Base-by-base conservation (phyloP, 2,888 invertebrate genomes). In the Epistrophe grossulariae region DNA sequence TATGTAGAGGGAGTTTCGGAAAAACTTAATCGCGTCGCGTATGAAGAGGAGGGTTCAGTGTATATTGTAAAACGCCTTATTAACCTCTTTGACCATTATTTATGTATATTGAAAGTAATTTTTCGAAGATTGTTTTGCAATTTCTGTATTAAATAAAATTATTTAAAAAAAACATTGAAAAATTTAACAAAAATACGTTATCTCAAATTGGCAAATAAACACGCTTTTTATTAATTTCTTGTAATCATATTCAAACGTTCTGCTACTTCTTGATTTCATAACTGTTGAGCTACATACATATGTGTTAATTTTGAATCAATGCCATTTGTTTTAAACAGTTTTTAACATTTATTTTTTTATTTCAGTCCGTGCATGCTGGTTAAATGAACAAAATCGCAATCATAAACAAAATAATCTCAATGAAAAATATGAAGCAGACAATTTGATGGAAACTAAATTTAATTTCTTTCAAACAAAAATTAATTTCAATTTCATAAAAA, bases 321-420 rank as follows among this genome's bases (percentile, higher is more conserved):
- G 7, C 19, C 70, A 19, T 60, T n/a, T 13, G 48, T 76, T 64
- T 15, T 70, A 64, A 52, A 55, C 13, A 66, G 15, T 43, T 64
- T 78, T 57, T 50, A 73, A 55, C 62, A n/a, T 52, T 38, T 40
- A 40, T 90, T 89, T 89, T 89, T 90, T 92, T 90, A 89, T 93
- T 93, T 92, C 93, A 93, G 93, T 93, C 93, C 90, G 92, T 93
- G 90, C 93, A 93, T 92, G 93, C 93, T 90, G 93, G 92, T 90
- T 93, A 93, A 92, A 88, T 87, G 89, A 89, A 89, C 88, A 50
- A 79, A 68, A 70, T 40, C 50, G 60, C 60, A 81, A 48, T 40
- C 52, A 68, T 45, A 62, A 72, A 35, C 31, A 77, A 57, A 19
- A 15, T 62, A 28, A 31, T 80, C 43, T 74, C 59, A 80, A 79